phyloP scores from a whole-genome alignment of 2,113 vertebrate species.

The Melozone crissalis region DNA sequence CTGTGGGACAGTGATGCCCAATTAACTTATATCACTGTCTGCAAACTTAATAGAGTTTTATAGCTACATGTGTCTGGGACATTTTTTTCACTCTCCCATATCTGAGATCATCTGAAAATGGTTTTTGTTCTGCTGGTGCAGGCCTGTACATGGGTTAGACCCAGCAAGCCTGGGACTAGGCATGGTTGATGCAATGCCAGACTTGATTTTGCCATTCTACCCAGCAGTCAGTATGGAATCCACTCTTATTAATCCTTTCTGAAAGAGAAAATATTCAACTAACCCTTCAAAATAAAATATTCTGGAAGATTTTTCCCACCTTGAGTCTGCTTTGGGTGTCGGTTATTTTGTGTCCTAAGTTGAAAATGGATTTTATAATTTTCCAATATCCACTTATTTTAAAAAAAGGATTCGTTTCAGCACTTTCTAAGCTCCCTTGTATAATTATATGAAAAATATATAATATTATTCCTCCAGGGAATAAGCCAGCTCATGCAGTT shows the following conservation, averaged over 20 bases:
- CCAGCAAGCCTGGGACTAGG: not conserved
- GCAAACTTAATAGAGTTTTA: constrained; percentile 10
- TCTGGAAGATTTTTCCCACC: not conserved
- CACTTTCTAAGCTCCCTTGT: not conserved
- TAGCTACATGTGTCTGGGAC: not conserved
- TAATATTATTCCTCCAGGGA: constrained; percentile 40
- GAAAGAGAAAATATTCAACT: not conserved
- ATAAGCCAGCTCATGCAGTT: constrained; percentile 11
- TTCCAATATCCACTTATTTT: constrained; percentile 9
- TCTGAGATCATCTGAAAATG: not conserved
- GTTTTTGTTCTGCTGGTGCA: not conserved
- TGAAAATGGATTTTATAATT: constrained; percentile 15
- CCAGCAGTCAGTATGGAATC: not conserved
- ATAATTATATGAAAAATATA: constrained; percentile 18
- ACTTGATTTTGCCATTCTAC: not conserved
- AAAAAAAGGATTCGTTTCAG: constrained; percentile 10
- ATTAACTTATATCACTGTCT: constrained; percentile 16
- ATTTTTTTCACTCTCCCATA: not conserved
- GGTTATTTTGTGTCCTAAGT: not conserved
- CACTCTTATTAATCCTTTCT: not conserved
- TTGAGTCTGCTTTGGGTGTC: not conserved
- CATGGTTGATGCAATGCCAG: not conserved
- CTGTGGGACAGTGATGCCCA: not conserved
- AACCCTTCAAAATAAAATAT: not conserved
- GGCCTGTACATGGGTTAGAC: not conserved